Evolutionary conservation across 2,113 vertebrate species (phyloP), one percentile per base, ranked within the genome.

Genomic region (Neomonachus schauinslandi): DNA sequence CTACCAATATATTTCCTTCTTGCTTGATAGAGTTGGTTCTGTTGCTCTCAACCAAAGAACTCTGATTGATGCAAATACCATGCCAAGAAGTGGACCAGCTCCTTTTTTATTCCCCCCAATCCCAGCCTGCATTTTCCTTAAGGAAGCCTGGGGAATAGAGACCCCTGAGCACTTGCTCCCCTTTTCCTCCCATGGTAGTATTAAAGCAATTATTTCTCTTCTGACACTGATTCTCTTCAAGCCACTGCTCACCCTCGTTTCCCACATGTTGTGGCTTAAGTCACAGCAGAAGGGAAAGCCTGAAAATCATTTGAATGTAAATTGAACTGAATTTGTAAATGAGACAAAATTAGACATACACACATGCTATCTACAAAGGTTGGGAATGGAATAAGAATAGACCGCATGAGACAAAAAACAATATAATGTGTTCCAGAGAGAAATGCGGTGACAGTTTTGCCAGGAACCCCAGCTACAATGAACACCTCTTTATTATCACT

Each of bases 281-380:
- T 36, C 83, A n/a, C 36, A 89, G 57, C 51, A 91, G 81, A 81
- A 91, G 1, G 11, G 39, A 74, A 89, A 95, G 65, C 39, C 46
- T 96, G 59, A 89, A 93, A 91, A 96, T 82, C 67, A 87, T 53
- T 57, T 94, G 57, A 87, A 69, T 82, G 18, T 74, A 42, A 89
- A 86, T 46, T 74, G 39, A 97, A 49, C 49, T 77, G 69, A 92
- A 79, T 96, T 79, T 69, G 18, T 94, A 91, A 86, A 82, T 94
- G 16, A 96, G 53, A 86, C 57, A 89, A 72, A 96, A 86, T 94
- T 89, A 83, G 51, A 87, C 79, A 65, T 42, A 83, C 24, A 94
- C 49, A 65, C 21, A n/a, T n/a, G 14, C 22, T 92, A 42, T 74
- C 49, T 87, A 61, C 61, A 74, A 94, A 94, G 69, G n/a, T 69